A percentile compares a stretch with the other conserved stretches of the same genome.
Conservation (phyloP, 2,888 invertebrate species). For the Ectemnius continuus region DNA sequence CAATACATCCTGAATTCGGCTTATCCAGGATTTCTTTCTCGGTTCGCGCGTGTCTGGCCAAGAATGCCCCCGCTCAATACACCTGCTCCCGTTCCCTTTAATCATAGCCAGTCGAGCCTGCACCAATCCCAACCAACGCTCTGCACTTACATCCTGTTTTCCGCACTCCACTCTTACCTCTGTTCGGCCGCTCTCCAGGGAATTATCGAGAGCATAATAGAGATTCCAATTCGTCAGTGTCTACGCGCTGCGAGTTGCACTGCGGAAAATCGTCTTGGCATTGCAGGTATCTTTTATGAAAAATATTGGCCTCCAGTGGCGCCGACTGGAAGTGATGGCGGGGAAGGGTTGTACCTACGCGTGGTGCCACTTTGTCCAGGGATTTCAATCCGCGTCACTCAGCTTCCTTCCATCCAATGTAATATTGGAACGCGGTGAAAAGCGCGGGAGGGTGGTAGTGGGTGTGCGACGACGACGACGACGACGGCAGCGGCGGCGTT, state of each 20-base stretch:
- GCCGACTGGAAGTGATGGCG: background rate
- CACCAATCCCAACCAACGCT: constrained; percentile 25
- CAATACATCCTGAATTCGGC: constrained; percentile 46
- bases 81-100: constrained; percentile 34
- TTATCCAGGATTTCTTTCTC: constrained; percentile 63
- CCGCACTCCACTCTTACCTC: background rate
- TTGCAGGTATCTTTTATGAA: too few relatives aligned
- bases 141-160: background rate
- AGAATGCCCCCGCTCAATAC: constrained; percentile 38
- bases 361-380: background rate
- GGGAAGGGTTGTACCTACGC: background rate
- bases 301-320: too few relatives aligned
- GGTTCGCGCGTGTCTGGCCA: constrained; percentile 49
- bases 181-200: background rate
- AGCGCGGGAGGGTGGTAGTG: too few relatives aligned
- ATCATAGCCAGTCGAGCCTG: constrained; percentile 11
- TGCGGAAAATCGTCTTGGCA: too few relatives aligned
- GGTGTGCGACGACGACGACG: too few relatives aligned
- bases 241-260: too few relatives aligned
- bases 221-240: too few relatives aligned
- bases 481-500: too few relatives aligned
- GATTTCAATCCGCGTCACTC: too few relatives aligned
- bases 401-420: too few relatives aligned
- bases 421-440: too few relatives aligned
- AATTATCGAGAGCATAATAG: background rate